phyloP scores from a whole-genome alignment of 2,888 invertebrate genomes.

The Adineta ricciae region DNA sequence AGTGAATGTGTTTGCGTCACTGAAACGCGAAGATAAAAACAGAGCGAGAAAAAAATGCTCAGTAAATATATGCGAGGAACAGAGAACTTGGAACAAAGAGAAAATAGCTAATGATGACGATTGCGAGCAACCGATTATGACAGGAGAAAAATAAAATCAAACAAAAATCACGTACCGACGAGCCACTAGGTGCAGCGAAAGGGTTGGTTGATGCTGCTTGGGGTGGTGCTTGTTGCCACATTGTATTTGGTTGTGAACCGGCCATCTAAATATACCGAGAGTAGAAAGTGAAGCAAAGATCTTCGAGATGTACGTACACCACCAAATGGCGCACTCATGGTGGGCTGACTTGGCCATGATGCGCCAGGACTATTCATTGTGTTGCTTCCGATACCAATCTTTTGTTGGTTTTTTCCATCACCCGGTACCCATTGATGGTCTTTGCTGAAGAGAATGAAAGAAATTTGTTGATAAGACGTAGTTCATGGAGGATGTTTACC shows the following conservation, averaged over 20 bases:
- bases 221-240: not conserved
- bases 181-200: not conserved
- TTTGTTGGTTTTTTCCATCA: constrained; percentile 11
- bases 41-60: not conserved
- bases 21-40: not conserved
- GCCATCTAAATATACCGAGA: not conserved
- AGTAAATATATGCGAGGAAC: not conserved
- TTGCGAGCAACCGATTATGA: not conserved
- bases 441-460: not conserved
- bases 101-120: too few species aligned
- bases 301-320: not conserved
- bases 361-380: not conserved
- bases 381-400: not conserved
- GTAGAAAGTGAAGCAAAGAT: not conserved
- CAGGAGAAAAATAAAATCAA: not conserved
- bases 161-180: not conserved
- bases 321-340: not conserved
- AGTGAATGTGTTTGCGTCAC: not conserved
- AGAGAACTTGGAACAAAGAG: not conserved
- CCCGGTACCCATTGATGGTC: not conserved
- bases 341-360: not conserved
- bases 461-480: not conserved
- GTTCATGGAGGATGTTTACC: not conserved
- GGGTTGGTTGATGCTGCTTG: not conserved
- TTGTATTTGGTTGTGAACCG: not conserved